Conservation (phyloP, 2,113 vertebrate species). For the Peucedramus taeniatus region DNA sequence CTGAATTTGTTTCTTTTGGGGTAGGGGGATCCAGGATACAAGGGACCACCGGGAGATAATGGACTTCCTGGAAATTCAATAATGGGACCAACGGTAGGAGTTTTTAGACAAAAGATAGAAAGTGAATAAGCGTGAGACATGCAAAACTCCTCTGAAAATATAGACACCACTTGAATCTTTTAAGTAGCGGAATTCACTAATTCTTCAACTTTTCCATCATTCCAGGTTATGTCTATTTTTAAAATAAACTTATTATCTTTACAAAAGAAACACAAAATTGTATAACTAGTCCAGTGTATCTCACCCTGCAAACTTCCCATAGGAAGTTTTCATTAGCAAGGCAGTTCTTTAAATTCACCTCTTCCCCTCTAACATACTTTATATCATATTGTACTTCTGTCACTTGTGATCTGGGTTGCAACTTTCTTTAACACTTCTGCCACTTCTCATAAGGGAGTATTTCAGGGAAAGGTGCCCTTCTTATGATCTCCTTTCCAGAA, state of each 20-base stretch:
- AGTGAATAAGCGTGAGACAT: background rate
- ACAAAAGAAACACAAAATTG: background rate
- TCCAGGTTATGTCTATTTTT: background rate
- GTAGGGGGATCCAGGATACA: constrained; percentile 66
- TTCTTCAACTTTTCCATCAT: background rate
- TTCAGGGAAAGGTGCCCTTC: background rate
- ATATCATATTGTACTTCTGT: background rate
- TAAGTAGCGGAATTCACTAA: background rate
- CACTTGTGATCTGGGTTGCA: background rate
- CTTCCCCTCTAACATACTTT: background rate
- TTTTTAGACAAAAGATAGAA: background rate
- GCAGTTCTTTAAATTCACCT: background rate
- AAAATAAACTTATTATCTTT: background rate
- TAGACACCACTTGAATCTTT: background rate
- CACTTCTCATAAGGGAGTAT: background rate
- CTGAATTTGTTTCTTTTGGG: background rate
- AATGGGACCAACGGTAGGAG: constrained; percentile 66
- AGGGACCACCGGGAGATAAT: constrained; percentile 45
- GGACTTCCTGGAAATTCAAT: constrained; percentile 67
- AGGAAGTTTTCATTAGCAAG: background rate
- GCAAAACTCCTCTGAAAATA: background rate
- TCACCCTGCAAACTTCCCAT: background rate
- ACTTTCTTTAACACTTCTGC: background rate
- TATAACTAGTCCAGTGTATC: background rate
- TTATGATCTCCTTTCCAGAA: background rate